Percentiles rank a stretch among this genome's conserved stretches.
phyloP scores from a whole-genome alignment of 2,888 invertebrate species.

The Zygogramma bicolorata region DNA sequence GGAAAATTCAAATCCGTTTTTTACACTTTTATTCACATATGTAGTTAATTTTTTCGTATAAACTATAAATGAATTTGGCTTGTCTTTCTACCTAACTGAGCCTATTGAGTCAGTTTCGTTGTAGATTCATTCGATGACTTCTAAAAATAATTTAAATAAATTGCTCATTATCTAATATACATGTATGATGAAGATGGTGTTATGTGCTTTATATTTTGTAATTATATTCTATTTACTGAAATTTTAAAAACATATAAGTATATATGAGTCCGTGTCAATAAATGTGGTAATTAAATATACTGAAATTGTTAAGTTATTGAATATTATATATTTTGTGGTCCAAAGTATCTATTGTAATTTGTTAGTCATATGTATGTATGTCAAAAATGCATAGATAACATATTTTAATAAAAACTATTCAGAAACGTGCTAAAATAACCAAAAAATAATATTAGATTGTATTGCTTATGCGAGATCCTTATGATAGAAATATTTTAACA shows the following conservation, averaged over 20 bases:
- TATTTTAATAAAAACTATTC: conserved; percentile 1
- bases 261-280: neutral
- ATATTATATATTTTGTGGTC: conserved; percentile 9
- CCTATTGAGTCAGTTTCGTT: neutral
- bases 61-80: neutral
- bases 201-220: neutral
- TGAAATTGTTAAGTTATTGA: conserved; percentile 6
- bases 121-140: neutral
- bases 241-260: neutral
- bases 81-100: neutral
- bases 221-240: neutral
- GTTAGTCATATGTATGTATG: neutral
- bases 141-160: neutral
- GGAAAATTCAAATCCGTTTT: no score
- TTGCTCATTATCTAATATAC: neutral
- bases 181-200: neutral
- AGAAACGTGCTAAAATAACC: neutral
- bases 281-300: neutral
- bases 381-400: neutral
- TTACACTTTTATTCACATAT: neutral
- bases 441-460: neutral
- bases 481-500: neutral
- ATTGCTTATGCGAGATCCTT: neutral
- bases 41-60: neutral
- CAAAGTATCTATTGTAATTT: conserved; percentile 2